Conservation (phyloP, 2,113 vertebrate species). For the Xiphophorus maculatus region DNA sequence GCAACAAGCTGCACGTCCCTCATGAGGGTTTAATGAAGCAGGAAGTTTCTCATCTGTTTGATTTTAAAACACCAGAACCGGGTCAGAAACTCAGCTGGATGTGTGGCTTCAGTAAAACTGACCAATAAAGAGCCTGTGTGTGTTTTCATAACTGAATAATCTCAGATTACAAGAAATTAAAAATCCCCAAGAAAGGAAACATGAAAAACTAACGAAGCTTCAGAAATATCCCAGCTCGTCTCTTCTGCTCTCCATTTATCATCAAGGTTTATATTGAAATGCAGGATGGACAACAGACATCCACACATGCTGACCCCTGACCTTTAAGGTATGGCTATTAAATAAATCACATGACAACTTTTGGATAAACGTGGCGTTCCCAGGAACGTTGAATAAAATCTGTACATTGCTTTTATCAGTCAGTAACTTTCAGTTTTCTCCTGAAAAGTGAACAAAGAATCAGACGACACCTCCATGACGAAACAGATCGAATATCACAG, state of each 20-base stretch:
- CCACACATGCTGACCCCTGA: constrained; percentile 1
- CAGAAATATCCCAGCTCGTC: not conserved
- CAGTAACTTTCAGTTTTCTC: constrained; percentile 34
- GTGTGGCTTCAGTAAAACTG: no score
- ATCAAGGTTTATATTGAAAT: constrained; percentile 12
- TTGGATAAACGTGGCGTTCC: not conserved
- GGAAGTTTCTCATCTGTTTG: no score
- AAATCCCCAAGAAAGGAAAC: not conserved
- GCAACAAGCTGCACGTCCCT: no score
- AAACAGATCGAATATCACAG: constrained; percentile 58
- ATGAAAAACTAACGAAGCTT: not conserved
- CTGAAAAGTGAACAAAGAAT: constrained; percentile 48
- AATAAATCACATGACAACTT: constrained; percentile 47
- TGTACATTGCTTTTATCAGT: constrained; percentile 50
- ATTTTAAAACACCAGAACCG: not conserved
- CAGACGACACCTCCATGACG: constrained; percentile 56
- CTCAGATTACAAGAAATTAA: not conserved
- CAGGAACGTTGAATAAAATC: constrained; percentile 18
- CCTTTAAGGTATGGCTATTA: constrained; percentile 60
- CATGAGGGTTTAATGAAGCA: not conserved
- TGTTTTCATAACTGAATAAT: not conserved
- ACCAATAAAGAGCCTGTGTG: not conserved
- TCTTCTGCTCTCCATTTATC: not conserved
- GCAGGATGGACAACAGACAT: constrained; percentile 28
- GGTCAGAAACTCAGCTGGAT: not conserved